These are phyloP conservation scores for Chrosomus eos DNA, from an alignment of 2,797 vertebrate genomes.

Conservation along the genomic window DNA sequence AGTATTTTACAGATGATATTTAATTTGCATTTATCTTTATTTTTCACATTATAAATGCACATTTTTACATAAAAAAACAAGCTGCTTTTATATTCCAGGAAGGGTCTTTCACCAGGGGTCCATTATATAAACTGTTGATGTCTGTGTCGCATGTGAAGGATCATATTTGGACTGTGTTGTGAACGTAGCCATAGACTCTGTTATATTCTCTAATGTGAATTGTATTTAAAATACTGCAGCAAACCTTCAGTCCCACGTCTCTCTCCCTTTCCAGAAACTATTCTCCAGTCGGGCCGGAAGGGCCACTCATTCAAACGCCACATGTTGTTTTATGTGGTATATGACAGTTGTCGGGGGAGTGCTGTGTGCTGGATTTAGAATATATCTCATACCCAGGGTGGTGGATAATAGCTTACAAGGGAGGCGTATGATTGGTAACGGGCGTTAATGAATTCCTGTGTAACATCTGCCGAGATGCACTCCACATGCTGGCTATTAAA, in stretches of 20 bases:
- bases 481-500: slow-evolving; percentile 74
- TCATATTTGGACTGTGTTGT: background rate
- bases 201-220: background rate
- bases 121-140: background rate
- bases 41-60: background rate
- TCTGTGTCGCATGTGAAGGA: background rate
- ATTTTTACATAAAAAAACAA: background rate
- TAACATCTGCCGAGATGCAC: slow-evolving; percentile 75
- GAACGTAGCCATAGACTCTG: background rate
- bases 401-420: slow-evolving; percentile 71
- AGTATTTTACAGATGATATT: too few relatives aligned
- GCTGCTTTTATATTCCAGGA: background rate
- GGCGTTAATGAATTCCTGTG: slow-evolving; percentile 72
- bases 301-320: slow-evolving; percentile 44
- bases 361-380: slow-evolving; percentile 56
- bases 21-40: background rate
- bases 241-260: background rate
- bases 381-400: slow-evolving; percentile 56
- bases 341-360: slow-evolving; percentile 54
- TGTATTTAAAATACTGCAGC: slow-evolving; percentile 11
- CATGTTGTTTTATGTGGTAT: slow-evolving; percentile 46
- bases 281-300: slow-evolving; percentile 40
- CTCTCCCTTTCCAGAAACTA: slow-evolving; percentile 20
- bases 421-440: slow-evolving; percentile 68
- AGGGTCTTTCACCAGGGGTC: background rate